Base-by-base conservation (phyloP, 1,140 invertebrate genomes). In the Lepeophtheirus salmonis region DNA sequence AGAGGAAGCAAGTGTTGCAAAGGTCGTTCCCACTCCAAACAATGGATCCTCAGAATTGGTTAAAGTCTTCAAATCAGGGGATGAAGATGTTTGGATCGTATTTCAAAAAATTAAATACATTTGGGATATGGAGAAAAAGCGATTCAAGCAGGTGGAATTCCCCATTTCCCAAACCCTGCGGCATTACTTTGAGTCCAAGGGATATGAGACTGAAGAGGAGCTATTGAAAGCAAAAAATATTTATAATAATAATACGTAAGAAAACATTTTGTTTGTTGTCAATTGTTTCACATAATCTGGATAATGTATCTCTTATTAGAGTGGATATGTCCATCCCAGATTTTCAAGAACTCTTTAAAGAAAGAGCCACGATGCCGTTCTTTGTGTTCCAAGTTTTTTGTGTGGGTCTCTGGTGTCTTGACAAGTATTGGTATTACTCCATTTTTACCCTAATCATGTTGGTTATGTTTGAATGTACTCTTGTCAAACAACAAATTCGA, bases 41-140 rank as follows among this genome's bases (percentile, higher is more conserved):
- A 97, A 98, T 81, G 95, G 95, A 59, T 91, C 84, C 66, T 81
- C 90, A 23, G 94, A 98, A 74, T 74, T 98, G 59, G 88, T 98
- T 2, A 77, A 73, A 62, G 73, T 98, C n/a, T 76, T 83, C 63
- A 76, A 78, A 65, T 53, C 23, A 2, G 62, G 63, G 20, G 52
- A 66, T 14, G 64, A 76, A 49, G 30, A 41, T 6, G 6, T 10
- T n/a, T 94, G 85, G 84, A 89, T 97, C 70, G 79, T 83, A 56
- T 97, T 96, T 72, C 92, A 97, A 82, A 95, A 97, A 71, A 89
- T 86, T 0, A 95, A 95, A 72, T 97, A 95, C 73, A 70, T 88
- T 57, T 97, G 87, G 80, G 79, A 89, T 69, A 72, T 77, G 61
- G 77, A 85, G 1, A 83, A 81, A 57, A 85, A 88, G 67, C 71